A percentile compares a stretch with the other conserved stretches of the same genome.
Evolutionary conservation across 2,113 vertebrate genomes (phyloP).

Genomic region (Enhydra lutris): DNA sequence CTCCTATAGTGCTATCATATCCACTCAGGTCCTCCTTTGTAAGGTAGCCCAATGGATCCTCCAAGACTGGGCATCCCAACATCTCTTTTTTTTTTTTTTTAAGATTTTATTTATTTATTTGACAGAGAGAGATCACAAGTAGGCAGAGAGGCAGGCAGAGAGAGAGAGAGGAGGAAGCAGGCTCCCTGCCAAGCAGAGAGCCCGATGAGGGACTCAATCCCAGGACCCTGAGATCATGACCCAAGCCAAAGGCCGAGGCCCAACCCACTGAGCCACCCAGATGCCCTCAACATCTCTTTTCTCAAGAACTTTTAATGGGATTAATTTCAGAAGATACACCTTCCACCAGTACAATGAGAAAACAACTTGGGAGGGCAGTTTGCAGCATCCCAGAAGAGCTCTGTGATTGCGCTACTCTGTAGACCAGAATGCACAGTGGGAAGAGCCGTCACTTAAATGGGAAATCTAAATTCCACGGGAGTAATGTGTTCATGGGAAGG

Average conservation of each 20-base stretch:
- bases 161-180: too few relatives aligned
- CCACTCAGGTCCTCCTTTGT: background rate
- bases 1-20: background rate
- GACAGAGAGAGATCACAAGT: too few relatives aligned
- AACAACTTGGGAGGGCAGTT: background rate
- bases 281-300: background rate
- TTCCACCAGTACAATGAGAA: background rate
- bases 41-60: background rate
- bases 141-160: too few relatives aligned
- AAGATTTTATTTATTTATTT: too few relatives aligned
- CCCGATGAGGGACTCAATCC: too few relatives aligned
- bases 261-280: too few relatives aligned
- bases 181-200: too few relatives aligned
- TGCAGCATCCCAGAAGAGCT: background rate
- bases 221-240: too few relatives aligned
- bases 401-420: too few relatives aligned
- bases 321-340: background rate
- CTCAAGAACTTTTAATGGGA: background rate
- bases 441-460: background rate
- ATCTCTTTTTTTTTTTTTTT: background rate
- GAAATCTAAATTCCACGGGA: background rate
- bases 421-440: background rate
- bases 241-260: too few relatives aligned
- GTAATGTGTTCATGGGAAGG: background rate
- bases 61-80: background rate